Conservation (phyloP, 2,113 vertebrate species). For the Colius striatus region DNA sequence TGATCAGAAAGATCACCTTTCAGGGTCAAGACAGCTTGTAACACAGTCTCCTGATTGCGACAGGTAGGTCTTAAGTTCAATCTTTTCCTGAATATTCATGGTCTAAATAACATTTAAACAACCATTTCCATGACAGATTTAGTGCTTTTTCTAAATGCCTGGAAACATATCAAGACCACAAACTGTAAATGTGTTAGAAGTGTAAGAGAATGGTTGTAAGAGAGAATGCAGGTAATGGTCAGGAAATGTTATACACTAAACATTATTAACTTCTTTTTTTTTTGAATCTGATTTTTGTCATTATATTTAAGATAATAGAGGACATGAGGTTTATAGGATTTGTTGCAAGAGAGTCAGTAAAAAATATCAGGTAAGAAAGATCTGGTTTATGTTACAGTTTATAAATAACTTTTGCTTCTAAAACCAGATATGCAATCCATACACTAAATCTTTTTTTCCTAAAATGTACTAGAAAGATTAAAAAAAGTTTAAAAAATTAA, state of each 20-base stretch:
- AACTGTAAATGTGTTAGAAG: background rate
- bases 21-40: background rate
- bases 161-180: background rate
- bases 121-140: background rate
- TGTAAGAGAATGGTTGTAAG: background rate
- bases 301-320: slow-evolving; percentile 1
- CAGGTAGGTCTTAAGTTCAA: background rate
- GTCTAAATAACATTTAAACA: background rate
- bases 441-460: slow-evolving; percentile 2
- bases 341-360: slow-evolving; percentile 41
- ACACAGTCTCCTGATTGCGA: background rate
- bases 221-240: background rate
- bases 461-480: slow-evolving; percentile 31
- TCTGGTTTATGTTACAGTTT: slow-evolving; percentile 31
- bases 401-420: slow-evolving; percentile 40
- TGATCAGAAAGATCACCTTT: background rate
- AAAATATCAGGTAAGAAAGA: slow-evolving; percentile 52
- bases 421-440: slow-evolving; percentile 27
- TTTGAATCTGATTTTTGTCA: background rate
- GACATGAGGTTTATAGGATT: slow-evolving; percentile 37
- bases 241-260: background rate
- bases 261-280: too few relatives aligned
- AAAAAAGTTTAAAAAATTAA: slow-evolving; percentile 7
- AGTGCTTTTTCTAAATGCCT: background rate
- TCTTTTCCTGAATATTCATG: background rate